Percentiles rank a stretch among this genome's conserved stretches.
phyloP scores from a whole-genome alignment of 1,140 invertebrate species.

The Propsilocerus akamusi region DNA sequence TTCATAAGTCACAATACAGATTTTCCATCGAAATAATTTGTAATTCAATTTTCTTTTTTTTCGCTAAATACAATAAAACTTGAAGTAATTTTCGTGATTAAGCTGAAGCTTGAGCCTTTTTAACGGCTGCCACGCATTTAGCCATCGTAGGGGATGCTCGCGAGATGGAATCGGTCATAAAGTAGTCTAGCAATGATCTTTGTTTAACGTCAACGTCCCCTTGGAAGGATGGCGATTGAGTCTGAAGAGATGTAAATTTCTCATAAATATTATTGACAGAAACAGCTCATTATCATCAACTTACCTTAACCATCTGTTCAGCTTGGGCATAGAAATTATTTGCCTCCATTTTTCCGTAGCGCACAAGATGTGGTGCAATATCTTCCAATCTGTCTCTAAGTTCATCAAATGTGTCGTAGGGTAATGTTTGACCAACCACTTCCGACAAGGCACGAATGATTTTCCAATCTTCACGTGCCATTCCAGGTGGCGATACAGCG shows the following conservation, averaged over 20 bases:
- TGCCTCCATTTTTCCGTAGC: slow-evolving; percentile 66
- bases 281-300: no score
- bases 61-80: no score
- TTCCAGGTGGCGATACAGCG: slow-evolving; percentile 84
- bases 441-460: slow-evolving; percentile 62
- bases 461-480: slow-evolving; percentile 96
- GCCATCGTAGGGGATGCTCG: slow-evolving; percentile 97
- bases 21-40: no score
- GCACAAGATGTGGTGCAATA: slow-evolving; percentile 73
- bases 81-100: slow-evolving; percentile 38
- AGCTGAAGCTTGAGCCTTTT: slow-evolving; percentile 27
- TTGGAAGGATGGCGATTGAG: slow-evolving; percentile 30
- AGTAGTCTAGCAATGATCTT: slow-evolving; percentile 81
- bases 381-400: slow-evolving; percentile 65
- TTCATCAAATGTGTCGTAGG: slow-evolving; percentile 78
- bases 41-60: no score
- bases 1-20: no score
- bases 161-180: slow-evolving; percentile 93
- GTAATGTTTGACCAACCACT: slow-evolving; percentile 60
- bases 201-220: slow-evolving; percentile 54
- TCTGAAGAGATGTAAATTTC: slow-evolving; percentile 26
- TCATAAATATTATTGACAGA: background rate
- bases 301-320: slow-evolving; percentile 41
- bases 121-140: slow-evolving; percentile 84
- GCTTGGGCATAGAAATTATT: slow-evolving; percentile 72